Evolutionary conservation across 2,113 vertebrate species (phyloP).

Genomic region (Catagonus wagneri): DNA sequence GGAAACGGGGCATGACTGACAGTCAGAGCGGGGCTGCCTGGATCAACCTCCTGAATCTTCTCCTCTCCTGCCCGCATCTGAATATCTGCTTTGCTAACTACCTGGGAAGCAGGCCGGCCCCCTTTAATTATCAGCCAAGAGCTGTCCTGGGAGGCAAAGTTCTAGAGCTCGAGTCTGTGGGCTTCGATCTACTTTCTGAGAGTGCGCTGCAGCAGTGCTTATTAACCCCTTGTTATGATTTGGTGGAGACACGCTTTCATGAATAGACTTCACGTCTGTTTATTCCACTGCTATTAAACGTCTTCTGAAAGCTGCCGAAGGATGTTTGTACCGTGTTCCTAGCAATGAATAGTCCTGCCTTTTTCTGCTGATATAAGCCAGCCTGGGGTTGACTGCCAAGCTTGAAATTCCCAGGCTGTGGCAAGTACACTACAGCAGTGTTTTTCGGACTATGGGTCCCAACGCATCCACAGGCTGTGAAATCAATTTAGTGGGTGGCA

Average conservation of each 20-base stretch:
- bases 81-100: neutral
- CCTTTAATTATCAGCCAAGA: neutral
- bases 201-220: accelerated
- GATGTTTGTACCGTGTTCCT: conserved; percentile 51
- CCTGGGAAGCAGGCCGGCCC: neutral
- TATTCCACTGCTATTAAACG: conserved; percentile 57
- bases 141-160: neutral
- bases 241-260: conserved; percentile 12
- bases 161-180: neutral
- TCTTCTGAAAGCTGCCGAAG: conserved; percentile 77
- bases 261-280: conserved; percentile 70
- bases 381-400: conserved; percentile 76
- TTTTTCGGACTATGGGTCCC: conserved; percentile 47
- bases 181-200: neutral
- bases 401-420: conserved; percentile 76
- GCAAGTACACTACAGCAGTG: conserved; percentile 71
- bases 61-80: neutral
- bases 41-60: neutral
- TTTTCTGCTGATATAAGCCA: conserved; percentile 52
- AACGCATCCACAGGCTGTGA: neutral
- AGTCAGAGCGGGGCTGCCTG: neutral
- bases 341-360: conserved; percentile 63
- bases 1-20: neutral
- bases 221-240: conserved; percentile 55
- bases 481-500: conserved; percentile 16